Base-by-base conservation (phyloP, 2,797 vertebrate species). In the Phrynocephalus forsythii region DNA sequence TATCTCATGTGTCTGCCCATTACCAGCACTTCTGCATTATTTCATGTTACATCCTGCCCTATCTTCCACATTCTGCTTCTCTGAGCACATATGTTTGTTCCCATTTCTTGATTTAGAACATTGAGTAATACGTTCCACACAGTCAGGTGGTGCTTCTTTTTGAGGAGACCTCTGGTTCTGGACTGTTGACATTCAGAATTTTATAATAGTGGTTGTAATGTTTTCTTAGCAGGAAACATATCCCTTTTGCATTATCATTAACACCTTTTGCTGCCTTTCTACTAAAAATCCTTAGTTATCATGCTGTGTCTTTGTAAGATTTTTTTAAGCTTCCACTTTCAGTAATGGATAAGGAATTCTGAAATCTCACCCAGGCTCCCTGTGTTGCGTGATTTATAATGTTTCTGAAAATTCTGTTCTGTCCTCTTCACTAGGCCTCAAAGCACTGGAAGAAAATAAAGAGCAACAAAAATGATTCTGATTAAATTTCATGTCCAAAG, bases 31-130 rank as follows among this genome's bases (percentile, higher is more conserved):
- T 0, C 4, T 86, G 90, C 84, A 89, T 8, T 15, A 60, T 85
- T 56, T 15, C 86, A 82, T 15, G 0, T 85, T 38, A 44, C 66
- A 69, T 79, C 73, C 88, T 88, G 22, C 11, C 28, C 1, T 86
- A 86, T 90, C 16, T 48, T 60, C 81, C 87, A 63, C 20, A 2
- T 8, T 33, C 38, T 56, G 48, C 44, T 67, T 68, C 78, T 44
- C 9, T 69, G 80, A 69, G 68, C 24, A 38, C 68, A 28, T 56
- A 28, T 56, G 83, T 56, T 83, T 44, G 38, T 44, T 44, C 72
- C 44, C 15, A 68, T 28, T 33, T 73, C 5, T 33, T 33, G 44
- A 33, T 63, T 66, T 71, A 72, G 76, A 83, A 79, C 15, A 10
- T 68, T 69, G 15, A 24, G 3, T 30, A 56, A 16, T 26, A 9